A percentile compares a stretch with the other conserved stretches of the same genome.
Conservation (phyloP, 2,888 invertebrate species). For the Himalopsyche tibetana region DNA sequence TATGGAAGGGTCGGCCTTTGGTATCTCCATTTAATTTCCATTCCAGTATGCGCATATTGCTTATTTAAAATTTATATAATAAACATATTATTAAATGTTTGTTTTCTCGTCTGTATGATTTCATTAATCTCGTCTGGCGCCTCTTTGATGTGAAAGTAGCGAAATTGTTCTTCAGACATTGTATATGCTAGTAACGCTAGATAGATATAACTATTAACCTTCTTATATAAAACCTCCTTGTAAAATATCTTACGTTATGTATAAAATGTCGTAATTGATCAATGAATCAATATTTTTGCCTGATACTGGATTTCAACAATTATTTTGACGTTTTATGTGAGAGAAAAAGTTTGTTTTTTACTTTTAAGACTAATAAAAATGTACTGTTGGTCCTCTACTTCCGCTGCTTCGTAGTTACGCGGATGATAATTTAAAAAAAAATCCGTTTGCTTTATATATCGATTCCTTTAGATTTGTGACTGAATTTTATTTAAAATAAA, state of each 20-base stretch:
- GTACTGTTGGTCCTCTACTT: too few relatives aligned
- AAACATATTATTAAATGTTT: slow-evolving; percentile 1
- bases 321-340: too few relatives aligned
- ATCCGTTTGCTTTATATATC: too few relatives aligned
- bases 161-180: neutral
- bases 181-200: neutral
- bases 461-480: too few relatives aligned
- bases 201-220: neutral
- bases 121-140: slow-evolving; percentile 21
- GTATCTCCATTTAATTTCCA: neutral
- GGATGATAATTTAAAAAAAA: too few relatives aligned
- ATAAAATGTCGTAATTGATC: too few relatives aligned
- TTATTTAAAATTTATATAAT: neutral
- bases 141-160: slow-evolving; percentile 19
- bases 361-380: too few relatives aligned
- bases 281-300: too few relatives aligned
- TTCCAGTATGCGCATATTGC: neutral
- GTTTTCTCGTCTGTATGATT: slow-evolving; percentile 9
- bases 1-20: neutral
- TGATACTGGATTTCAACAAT: too few relatives aligned
- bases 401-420: too few relatives aligned
- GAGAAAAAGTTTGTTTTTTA: too few relatives aligned
- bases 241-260: neutral
- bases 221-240: neutral
- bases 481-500: too few relatives aligned